phyloP scores from a whole-genome alignment of 1,140 invertebrate species.

The Littorina saxatilis region DNA sequence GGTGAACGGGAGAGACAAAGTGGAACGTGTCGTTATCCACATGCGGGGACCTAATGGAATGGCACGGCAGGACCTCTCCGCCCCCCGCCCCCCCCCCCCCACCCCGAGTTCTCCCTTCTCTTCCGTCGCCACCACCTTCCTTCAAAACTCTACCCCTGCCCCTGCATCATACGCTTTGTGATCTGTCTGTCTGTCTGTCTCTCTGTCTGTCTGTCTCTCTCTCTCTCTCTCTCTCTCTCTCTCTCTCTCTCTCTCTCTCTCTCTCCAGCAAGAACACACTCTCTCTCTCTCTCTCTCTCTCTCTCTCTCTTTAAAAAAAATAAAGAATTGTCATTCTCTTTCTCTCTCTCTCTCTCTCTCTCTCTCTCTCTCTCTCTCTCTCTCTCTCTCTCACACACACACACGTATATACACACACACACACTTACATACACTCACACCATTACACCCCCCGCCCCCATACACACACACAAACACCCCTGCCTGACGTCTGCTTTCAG shows the following conservation, averaged over 20 bases:
- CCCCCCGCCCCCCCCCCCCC: too few species aligned
- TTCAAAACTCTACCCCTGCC: neutral
- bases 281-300: constrained; percentile 24
- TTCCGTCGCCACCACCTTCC: neutral
- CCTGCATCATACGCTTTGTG: neutral
- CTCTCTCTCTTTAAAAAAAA: constrained; percentile 13
- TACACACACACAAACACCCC: too few species aligned
- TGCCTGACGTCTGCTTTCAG: too few species aligned
- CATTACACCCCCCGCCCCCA: too few species aligned
- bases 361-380: constrained; percentile 8
- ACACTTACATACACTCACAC: neutral
- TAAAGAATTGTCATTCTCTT: neutral
- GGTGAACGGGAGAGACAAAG: too few species aligned
- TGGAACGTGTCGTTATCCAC: too few species aligned
- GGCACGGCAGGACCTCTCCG: neutral
- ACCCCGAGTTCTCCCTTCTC: neutral
- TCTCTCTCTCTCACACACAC: neutral
- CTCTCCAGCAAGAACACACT: neutral
- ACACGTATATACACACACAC: neutral
- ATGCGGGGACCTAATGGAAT: too few species aligned
- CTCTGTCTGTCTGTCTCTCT: constrained; percentile 27
- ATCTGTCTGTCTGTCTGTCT: constrained; percentile 6
- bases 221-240: constrained; percentile 22
- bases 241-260: constrained; percentile 22
- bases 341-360: constrained; percentile 2